phyloP scores from a whole-genome alignment of 37 sponge, comb jelly and placozoan genomes.

The Cliona cf. orientalis region DNA sequence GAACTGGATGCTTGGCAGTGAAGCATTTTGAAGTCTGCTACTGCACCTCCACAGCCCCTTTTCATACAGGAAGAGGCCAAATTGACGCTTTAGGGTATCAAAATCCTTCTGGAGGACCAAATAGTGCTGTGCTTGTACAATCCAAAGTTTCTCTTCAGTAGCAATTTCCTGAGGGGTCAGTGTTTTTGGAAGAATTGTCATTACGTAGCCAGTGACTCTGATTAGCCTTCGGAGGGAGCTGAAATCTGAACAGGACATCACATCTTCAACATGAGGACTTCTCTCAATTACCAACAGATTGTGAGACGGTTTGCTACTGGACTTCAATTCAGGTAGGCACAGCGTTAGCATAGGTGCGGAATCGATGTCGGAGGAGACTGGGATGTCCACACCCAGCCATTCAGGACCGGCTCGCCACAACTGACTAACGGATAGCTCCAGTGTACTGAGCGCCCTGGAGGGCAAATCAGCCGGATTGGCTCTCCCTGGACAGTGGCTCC shows the following conservation, averaged over 20 bases:
- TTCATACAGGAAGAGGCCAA: background rate
- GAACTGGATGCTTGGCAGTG: conserved; percentile 7
- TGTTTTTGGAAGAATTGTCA: conserved; percentile 3
- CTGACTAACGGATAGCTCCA: conserved; percentile 43
- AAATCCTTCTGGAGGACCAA: conserved; percentile 35
- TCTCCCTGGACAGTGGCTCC: conserved; percentile 42
- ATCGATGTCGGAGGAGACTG: conserved; percentile 10
- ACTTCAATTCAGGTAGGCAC: conserved; percentile 26
- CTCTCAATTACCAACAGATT: conserved; percentile 3
- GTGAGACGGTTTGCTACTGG: conserved; percentile 18
- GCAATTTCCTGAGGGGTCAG: conserved; percentile 29
- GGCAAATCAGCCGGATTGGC: conserved; percentile 50
- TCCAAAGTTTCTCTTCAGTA: conserved; percentile 31
- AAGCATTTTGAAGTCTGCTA: background rate
- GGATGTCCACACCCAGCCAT: conserved; percentile 17
- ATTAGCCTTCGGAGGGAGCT: conserved; percentile 38
- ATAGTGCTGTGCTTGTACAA: conserved; percentile 21
- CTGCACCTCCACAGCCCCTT: conserved; percentile 16
- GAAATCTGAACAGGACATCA: no score
- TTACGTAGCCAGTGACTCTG: conserved; percentile 54
- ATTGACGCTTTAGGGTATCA: conserved; percentile 10
- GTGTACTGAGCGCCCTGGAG: conserved; percentile 21
- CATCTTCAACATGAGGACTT: no score
- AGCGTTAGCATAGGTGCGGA: conserved; percentile 14
- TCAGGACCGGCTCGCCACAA: conserved; percentile 54